Conservation (phyloP, 1,140 invertebrate species). For the Spodoptera frugiperda region DNA sequence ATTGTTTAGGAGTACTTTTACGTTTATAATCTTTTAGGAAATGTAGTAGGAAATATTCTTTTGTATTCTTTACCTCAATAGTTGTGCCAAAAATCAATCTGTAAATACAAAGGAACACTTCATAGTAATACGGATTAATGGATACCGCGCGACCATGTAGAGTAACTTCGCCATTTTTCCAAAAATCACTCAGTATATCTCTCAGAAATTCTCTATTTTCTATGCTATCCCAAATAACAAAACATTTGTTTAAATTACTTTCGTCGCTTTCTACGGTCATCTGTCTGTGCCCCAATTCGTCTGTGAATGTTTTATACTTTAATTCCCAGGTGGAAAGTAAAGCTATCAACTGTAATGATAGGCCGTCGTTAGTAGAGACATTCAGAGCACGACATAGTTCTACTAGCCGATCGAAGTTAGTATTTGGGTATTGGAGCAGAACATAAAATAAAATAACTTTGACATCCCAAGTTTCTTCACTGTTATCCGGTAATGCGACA, state of each 20-base stretch:
- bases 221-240: constrained; percentile 78
- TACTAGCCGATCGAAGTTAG: constrained; percentile 65
- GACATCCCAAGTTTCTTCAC: constrained; percentile 81
- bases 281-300: constrained; percentile 69
- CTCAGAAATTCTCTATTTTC: constrained; percentile 74
- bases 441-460: constrained; percentile 79
- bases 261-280: constrained; percentile 68
- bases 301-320: constrained; percentile 73
- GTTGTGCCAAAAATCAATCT: constrained; percentile 68
- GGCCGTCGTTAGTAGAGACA: constrained; percentile 76
- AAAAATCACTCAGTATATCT: constrained; percentile 80
- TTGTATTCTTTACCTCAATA: constrained; percentile 67
- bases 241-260: constrained; percentile 70
- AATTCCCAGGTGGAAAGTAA: constrained; percentile 79
- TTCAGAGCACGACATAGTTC: constrained; percentile 79
- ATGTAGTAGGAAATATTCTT: constrained; percentile 80
- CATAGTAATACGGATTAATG: constrained; percentile 85
- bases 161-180: constrained; percentile 83
- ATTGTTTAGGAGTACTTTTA: constrained; percentile 79
- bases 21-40: constrained; percentile 82
- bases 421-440: constrained; percentile 71
- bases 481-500: constrained; percentile 73
- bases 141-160: constrained; percentile 77
- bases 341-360: constrained; percentile 81
- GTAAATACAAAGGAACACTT: constrained; percentile 82